Evolutionary conservation across 2,888 invertebrate species (phyloP), one percentile per base, ranked within the genome.

Genomic region (Pristionchus entomophagus): DNA sequence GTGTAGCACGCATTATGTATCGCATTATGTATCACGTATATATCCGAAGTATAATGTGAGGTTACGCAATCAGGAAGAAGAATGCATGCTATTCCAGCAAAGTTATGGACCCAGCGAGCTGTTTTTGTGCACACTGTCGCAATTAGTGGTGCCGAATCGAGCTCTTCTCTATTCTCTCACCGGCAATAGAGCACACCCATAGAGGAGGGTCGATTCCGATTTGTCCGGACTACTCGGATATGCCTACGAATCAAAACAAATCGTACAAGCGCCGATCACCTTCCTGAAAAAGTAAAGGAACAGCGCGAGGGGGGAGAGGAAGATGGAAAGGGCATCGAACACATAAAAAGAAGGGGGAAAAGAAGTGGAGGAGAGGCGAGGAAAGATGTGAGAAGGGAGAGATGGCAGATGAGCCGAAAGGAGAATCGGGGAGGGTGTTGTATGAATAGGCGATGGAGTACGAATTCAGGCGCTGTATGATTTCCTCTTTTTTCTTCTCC

Each of bases 241-340:
- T 10, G 6, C 45, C 45, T 45, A 45, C 45, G 6, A 14, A 14
- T 6, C 45, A 10, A 45, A 6, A 45, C 8, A 14, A 45, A 45
- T 62, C 12, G 32, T 32, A 29, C 32, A 29, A 35, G n/a, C n/a
- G 35, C 35, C 35, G 35, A 65, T 65, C 35, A 26, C 38, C 4
- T 19, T 38, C 38, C 1, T 1, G 17, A 38, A 65, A 69, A 69
- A 35, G 73, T 38, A 45, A 45, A 73, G 73, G 73, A 38, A 32
- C 19, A 10, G 41, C 10, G 56, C 10, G 56, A n/a, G 26, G n/a
- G 45, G 26, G 38, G 38, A 38, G 65, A 38, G 17, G 35, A 3
- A 32, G 38, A 45, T 73, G 41, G 41, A 73, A 73, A 73, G 73
- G 73, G 73, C 73, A 45, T 73, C 41, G 73, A 73, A 73, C 73